phyloP scores from a whole-genome alignment of 2,797 vertebrate genomes.

The Phoebastria nigripes region DNA sequence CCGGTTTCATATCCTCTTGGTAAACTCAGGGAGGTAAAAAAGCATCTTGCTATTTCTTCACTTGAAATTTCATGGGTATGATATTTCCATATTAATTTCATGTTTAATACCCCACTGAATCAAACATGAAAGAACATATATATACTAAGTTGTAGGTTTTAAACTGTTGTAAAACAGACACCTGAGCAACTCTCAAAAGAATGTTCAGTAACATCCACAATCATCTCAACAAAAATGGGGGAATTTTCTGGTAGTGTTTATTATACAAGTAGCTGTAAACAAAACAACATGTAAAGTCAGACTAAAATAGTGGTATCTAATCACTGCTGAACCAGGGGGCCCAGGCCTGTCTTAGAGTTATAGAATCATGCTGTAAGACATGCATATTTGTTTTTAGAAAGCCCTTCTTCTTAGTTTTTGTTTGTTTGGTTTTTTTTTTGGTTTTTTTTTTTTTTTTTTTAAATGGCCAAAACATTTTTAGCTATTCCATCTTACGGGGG shows the following conservation, averaged over 20 bases:
- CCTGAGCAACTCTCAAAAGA: neutral
- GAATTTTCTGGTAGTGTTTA: neutral
- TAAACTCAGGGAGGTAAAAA: neutral
- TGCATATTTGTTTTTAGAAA: neutral
- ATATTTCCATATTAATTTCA: neutral
- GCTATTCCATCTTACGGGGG: neutral
- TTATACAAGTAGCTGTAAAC: neutral
- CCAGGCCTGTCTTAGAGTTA: neutral
- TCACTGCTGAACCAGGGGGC: neutral
- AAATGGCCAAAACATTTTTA: neutral
- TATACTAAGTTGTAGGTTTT: neutral
- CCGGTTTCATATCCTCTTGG: neutral
- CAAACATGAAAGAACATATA: neutral
- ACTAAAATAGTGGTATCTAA: neutral
- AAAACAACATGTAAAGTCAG: neutral
- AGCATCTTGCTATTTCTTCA: neutral
- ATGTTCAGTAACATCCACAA: neutral
- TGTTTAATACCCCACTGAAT: neutral
- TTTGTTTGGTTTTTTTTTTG: too few species aligned
- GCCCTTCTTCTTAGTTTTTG: too few species aligned
- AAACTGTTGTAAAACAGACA: neutral
- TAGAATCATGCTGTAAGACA: neutral
- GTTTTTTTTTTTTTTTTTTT: too few species aligned
- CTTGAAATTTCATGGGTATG: neutral
- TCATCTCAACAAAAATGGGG: neutral